Evolutionary conservation across 1,140 invertebrate species (phyloP).

Genomic region (Drosophila truncata): DNA sequence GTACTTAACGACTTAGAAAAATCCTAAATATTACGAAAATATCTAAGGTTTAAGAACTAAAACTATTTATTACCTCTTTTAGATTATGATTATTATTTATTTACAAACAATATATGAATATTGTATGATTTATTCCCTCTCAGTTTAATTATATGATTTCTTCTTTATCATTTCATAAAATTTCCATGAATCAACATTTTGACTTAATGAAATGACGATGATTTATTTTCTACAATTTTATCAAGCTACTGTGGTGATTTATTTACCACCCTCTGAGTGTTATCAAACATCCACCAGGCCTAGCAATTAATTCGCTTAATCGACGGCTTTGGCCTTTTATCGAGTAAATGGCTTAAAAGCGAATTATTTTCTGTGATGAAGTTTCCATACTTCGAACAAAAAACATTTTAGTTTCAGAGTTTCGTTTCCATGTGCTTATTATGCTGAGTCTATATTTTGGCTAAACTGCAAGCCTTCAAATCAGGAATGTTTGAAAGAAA

Average conservation of each 20-base stretch:
- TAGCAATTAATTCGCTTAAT: slow-evolving; percentile 40
- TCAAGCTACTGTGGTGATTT: neutral
- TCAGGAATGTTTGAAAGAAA: slow-evolving; percentile 6
- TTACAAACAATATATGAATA: neutral
- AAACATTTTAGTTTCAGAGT: slow-evolving; percentile 27
- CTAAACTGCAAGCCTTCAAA: slow-evolving; percentile 52
- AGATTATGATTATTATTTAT: neutral
- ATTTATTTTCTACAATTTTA: neutral
- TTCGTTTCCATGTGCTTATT: slow-evolving; percentile 30
- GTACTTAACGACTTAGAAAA: neutral
- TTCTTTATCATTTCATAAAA: neutral
- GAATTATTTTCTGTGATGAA: slow-evolving; percentile 9
- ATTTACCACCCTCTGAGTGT: neutral
- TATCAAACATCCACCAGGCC: slow-evolving; percentile 1
- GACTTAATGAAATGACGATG: neutral
- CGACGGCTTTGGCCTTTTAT: slow-evolving; percentile 3
- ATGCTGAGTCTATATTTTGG: slow-evolving; percentile 48
- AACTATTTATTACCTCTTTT: neutral
- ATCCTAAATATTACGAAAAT: too few relatives aligned
- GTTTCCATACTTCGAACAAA: slow-evolving; percentile 36
- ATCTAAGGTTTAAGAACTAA: neutral
- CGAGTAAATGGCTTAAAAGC: slow-evolving; percentile 8
- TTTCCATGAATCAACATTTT: neutral
- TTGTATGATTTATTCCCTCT: neutral
- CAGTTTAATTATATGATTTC: neutral